A percentile compares a stretch with the other conserved stretches of the same genome.
phyloP scores from a whole-genome alignment of 2,797 vertebrate species.

The Brachyalestes nurse region DNA sequence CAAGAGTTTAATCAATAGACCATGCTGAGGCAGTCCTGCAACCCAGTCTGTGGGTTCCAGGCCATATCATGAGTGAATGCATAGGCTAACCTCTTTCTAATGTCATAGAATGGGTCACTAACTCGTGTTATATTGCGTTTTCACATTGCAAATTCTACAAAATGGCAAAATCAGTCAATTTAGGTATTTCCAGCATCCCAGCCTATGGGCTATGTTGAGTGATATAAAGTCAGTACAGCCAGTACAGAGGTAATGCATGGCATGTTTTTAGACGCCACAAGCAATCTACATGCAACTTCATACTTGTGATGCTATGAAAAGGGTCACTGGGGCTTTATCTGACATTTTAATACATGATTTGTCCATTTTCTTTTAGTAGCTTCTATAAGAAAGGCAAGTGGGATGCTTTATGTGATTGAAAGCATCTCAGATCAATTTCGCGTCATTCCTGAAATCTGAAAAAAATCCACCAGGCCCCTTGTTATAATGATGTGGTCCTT shows the following conservation, averaged over 20 bases:
- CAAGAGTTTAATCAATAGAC: slow-evolving; percentile 17
- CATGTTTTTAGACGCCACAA: not conserved
- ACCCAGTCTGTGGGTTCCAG: slow-evolving; percentile 8
- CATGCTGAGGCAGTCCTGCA: not conserved
- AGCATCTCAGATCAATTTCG: slow-evolving; percentile 25
- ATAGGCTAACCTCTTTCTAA: not conserved
- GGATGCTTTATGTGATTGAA: not conserved
- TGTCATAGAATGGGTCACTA: not conserved
- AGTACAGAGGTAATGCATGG: not conserved
- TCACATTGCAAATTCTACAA: slow-evolving; percentile 4
- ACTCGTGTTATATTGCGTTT: not conserved
- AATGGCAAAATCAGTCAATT: too few relatives aligned
- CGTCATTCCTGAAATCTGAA: slow-evolving; percentile 23
- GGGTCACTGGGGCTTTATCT: not conserved
- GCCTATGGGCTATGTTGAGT: not conserved
- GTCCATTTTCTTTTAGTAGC: not conserved
- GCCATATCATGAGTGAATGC: slow-evolving; percentile 1
- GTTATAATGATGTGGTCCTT: slow-evolving; percentile 38
- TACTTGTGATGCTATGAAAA: not conserved
- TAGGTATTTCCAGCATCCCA: too few relatives aligned
- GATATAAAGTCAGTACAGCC: not conserved
- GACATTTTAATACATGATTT: not conserved
- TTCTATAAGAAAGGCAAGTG: not conserved
- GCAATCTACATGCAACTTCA: not conserved
- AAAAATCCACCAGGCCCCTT: slow-evolving; percentile 13